phyloP scores from a whole-genome alignment of 2,888 invertebrate species.

The Brenthis ino region DNA sequence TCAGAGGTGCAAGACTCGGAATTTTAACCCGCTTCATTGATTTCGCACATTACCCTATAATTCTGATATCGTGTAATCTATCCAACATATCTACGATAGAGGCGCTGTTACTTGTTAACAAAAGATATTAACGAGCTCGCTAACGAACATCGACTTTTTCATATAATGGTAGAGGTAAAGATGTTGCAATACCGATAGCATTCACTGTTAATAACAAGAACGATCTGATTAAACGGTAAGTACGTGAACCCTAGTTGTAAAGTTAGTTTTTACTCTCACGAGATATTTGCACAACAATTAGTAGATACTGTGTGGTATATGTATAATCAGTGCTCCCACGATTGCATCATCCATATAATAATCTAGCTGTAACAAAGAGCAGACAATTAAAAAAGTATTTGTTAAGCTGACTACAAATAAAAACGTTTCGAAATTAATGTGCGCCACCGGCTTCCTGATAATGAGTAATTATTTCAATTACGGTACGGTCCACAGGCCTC shows the following conservation, averaged over 20 bases:
- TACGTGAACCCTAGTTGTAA: slow-evolving; percentile 56
- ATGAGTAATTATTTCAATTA: slow-evolving; percentile 78
- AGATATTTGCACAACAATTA: slow-evolving; percentile 63
- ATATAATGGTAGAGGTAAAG: slow-evolving; percentile 4
- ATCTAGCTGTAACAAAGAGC: slow-evolving; percentile 72
- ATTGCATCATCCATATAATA: slow-evolving; percentile 65
- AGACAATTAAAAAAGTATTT: slow-evolving; percentile 77
- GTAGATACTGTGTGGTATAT: slow-evolving; percentile 55
- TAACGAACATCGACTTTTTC: slow-evolving; percentile 4
- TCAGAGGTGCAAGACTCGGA: no score
- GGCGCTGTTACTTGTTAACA: no score
- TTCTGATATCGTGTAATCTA: no score
- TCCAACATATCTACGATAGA: no score
- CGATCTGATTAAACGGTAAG: slow-evolving; percentile 56
- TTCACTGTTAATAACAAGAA: slow-evolving; percentile 49
- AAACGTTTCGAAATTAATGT: slow-evolving; percentile 74
- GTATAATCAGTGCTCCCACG: slow-evolving; percentile 45
- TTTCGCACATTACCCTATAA: no score
- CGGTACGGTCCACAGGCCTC: slow-evolving; percentile 62
- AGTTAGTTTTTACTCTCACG: slow-evolving; percentile 51
- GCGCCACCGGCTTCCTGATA: slow-evolving; percentile 74
- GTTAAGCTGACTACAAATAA: slow-evolving; percentile 70
- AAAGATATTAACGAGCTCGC: neutral
- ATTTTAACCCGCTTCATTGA: no score
- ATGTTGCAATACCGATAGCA: slow-evolving; percentile 40